These are phyloP conservation scores for Strigops habroptila DNA, from an alignment of 2,113 vertebrate genomes.

Conservation along the genomic window DNA sequence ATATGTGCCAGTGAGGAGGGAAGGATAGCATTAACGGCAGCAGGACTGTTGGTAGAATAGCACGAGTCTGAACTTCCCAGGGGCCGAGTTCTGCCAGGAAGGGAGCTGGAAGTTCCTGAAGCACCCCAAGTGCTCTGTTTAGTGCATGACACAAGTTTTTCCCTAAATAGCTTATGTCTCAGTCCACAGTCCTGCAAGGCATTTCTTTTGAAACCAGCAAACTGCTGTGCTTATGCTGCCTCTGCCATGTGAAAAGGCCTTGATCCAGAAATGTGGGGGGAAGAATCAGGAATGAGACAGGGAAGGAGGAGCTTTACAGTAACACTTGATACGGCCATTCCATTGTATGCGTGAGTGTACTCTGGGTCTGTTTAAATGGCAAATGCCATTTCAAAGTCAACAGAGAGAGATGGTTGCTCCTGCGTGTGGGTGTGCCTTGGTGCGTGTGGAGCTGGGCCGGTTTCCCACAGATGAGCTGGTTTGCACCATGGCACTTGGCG, in stretches of 20 bases:
- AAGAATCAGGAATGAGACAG: background rate
- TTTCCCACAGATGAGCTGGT: background rate
- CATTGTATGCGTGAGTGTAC: background rate
- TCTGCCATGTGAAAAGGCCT: background rate
- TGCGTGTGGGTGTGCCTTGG: background rate
- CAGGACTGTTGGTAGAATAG: background rate
- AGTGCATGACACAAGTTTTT: background rate
- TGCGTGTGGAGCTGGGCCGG: background rate
- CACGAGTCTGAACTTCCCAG: background rate
- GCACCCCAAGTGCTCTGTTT: background rate
- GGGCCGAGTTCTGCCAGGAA: background rate
- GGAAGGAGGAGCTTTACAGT: background rate
- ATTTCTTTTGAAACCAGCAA: background rate
- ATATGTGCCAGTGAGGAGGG: background rate
- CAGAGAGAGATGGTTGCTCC: background rate
- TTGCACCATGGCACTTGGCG: rapidly evolving
- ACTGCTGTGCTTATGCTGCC: background rate
- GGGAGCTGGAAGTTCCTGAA: background rate
- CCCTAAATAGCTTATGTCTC: background rate
- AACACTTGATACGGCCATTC: rapidly evolving
- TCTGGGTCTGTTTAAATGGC: background rate
- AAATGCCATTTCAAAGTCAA: conserved; percentile 6
- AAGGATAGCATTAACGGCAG: background rate
- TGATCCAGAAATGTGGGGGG: background rate
- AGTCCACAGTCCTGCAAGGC: background rate